Conservation (phyloP, 2,797 vertebrate genomes). For the Artibeus jamaicensis region DNA sequence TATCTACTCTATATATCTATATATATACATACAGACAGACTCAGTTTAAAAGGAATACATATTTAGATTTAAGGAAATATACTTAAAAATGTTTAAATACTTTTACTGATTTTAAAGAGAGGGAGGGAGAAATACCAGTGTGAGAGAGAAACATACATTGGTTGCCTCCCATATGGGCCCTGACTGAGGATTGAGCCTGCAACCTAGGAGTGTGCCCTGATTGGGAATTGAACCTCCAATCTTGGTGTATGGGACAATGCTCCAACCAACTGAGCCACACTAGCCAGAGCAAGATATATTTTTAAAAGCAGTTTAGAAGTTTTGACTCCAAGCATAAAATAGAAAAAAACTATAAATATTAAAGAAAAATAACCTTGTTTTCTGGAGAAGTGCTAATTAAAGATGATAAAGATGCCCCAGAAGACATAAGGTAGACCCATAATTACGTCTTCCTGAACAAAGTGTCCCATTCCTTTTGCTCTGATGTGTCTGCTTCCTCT, state of each 20-base stretch:
- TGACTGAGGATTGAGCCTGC: not conserved
- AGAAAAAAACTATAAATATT: not conserved
- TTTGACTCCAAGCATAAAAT: not conserved
- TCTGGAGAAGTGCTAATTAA: not conserved
- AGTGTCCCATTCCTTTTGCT: not conserved
- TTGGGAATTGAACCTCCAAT: not conserved
- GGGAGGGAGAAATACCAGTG: too few species aligned
- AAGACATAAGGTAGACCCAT: not conserved
- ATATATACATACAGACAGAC: not conserved
- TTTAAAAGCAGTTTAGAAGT: constrained; percentile 13
- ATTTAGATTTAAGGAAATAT: constrained; percentile 2
- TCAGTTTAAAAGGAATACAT: not conserved
- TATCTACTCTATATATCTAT: too few species aligned
- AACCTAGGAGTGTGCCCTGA: not conserved
- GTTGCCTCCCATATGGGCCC: not conserved
- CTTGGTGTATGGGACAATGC: not conserved
- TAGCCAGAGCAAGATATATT: not conserved
- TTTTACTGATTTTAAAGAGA: not conserved
- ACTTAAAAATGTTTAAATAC: not conserved
- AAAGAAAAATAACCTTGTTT: not conserved
- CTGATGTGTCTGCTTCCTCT: not conserved
- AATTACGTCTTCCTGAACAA: not conserved
- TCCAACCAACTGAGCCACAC: not conserved
- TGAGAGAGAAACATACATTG: not conserved
- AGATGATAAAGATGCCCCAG: not conserved